Percentiles rank a stretch among this genome's conserved stretches.
These are phyloP conservation scores for Ypsolopha sequella DNA, from an alignment of 2,888 invertebrate species.

Conservation along the genomic window DNA sequence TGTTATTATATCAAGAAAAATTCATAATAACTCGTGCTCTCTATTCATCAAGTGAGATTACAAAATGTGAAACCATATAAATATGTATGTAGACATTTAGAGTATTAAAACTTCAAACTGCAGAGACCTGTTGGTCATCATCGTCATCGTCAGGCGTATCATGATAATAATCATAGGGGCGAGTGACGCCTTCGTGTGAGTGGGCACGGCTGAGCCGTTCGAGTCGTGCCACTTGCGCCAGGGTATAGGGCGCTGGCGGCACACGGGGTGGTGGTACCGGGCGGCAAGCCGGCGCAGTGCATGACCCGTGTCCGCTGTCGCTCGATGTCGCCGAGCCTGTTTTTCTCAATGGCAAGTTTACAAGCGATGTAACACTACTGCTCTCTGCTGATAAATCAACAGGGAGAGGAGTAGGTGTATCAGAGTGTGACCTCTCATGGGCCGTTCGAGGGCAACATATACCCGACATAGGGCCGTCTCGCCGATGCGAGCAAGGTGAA, in stretches of 20 bases:
- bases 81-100: constrained; percentile 37
- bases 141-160: constrained; percentile 63
- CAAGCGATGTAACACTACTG: constrained; percentile 93
- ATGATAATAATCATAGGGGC: constrained; percentile 78
- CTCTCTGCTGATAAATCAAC: constrained; percentile 95
- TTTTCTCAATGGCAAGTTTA: constrained; percentile 90
- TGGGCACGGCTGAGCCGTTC: constrained; percentile 87
- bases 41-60: constrained; percentile 66
- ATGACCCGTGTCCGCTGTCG: constrained; percentile 90
- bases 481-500: constrained; percentile 74
- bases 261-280: constrained; percentile 78
- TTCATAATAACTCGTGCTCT: constrained; percentile 58
- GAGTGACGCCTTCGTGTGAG: constrained; percentile 88
- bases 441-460: constrained; percentile 71
- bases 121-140: constrained; percentile 66
- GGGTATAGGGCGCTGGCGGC: constrained; percentile 86
- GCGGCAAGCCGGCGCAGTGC: constrained; percentile 63
- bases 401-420: constrained; percentile 86
- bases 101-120: constrained; percentile 56
- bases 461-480: constrained; percentile 68
- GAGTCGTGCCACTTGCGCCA: constrained; percentile 87
- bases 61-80: constrained; percentile 46
- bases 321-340: constrained; percentile 93
- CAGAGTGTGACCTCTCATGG: constrained; percentile 92
- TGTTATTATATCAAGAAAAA: constrained; percentile 33